A percentile compares a stretch with the other conserved stretches of the same genome.
These are phyloP conservation scores for Metaphire vulgaris DNA, from an alignment of 1,140 invertebrate species.

Conservation along the genomic window DNA sequence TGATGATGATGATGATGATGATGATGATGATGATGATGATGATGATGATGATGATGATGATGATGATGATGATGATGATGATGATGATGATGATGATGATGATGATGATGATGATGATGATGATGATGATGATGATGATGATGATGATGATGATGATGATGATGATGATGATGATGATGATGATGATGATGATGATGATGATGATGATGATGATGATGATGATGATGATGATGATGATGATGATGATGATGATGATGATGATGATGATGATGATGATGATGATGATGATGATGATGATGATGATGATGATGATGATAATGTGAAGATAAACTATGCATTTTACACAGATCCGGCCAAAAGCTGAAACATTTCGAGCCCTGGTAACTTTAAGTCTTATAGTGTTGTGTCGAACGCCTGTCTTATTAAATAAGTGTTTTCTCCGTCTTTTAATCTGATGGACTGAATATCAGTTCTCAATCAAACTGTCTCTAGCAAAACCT, in stretches of 20 bases:
- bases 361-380: no score
- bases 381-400: no score
- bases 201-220: conserved; percentile 3
- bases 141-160: background rate
- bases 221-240: conserved; percentile 2
- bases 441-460: no score
- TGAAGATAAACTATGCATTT: no score
- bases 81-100: conserved; percentile 3
- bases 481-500: no score
- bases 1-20: conserved; percentile 2
- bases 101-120: background rate
- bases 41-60: conserved; percentile 2
- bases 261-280: conserved; percentile 3
- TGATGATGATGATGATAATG: background rate
- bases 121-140: conserved; percentile 1
- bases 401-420: no score
- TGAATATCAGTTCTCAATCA: no score
- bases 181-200: conserved; percentile 2
- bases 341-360: no score
- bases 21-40: conserved; percentile 3
- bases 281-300: conserved; percentile 2
- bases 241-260: background rate
- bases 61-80: background rate
- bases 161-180: background rate
- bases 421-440: no score